Base-by-base conservation (phyloP, 2,888 invertebrate genomes). In the Eupsilia transversa region DNA sequence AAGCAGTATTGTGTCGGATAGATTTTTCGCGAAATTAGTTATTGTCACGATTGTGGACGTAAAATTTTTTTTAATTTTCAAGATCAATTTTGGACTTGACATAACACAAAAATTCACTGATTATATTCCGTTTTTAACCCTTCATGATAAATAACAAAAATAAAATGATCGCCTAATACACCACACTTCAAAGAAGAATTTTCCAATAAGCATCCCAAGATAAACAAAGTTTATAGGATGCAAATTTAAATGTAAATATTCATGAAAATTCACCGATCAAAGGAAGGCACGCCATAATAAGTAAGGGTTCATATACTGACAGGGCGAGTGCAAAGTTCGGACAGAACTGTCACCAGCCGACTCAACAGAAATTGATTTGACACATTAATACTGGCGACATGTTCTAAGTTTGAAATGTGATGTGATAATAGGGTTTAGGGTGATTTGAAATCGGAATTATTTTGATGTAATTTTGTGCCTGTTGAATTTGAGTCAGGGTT, bases 201-300 rank as follows among this genome's bases (percentile, higher is more conserved):
- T 85, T 81, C 81, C 85, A 86, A 86, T 87, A 87, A 82, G 71
- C 41, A 81, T 71, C 66, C 70, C 49, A 57, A 72, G 61, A 57
- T 85, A 85, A 87, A 87, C 85, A 87, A 67, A 69, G 75, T 70
- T 82, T 83, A 87, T 87, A 75, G 79, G 77, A 90, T 91, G 89
- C 88, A 89, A 90, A 90, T 89, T 78, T 84, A 82, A 86, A 87
- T 88, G 86, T 89, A 90, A 90, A 90, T 91, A 91, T 91, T 91
- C 90, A 91, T 91, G 91, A 88, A 89, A 89, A 85, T 81, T 78
- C 77, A 52, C 72, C 75, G 84, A 81, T 86, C 86, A 86, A 88
- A 89, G 86, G 74, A 43, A 64, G 33, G 61, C 65, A 65, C 35
- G n/a, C 33, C 52, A 61, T 81, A 70, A 33, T 35, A 56, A 4